phyloP scores from a whole-genome alignment of 1,140 invertebrate genomes.

The Drosophila insularis region DNA sequence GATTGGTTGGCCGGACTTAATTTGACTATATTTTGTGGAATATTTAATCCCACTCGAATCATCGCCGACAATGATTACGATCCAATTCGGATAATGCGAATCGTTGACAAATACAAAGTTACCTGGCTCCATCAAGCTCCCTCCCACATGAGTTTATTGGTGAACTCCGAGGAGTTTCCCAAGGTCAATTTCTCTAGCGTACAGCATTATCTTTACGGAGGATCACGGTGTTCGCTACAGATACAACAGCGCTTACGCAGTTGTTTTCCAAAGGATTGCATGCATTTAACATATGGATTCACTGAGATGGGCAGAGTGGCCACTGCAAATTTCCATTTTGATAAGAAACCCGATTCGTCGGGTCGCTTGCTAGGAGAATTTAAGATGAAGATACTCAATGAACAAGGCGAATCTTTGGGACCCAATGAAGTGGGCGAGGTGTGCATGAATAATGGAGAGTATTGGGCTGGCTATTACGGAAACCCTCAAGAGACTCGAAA shows the following conservation, averaged over 20 bases:
- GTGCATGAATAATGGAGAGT: slow-evolving; percentile 80
- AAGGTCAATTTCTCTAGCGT: slow-evolving; percentile 7
- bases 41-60: slow-evolving; percentile 21
- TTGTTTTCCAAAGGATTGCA: background rate
- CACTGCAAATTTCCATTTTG: slow-evolving; percentile 9
- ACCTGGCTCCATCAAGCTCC: slow-evolving; percentile 12
- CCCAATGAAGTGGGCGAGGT: slow-evolving; percentile 86
- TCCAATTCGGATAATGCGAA: background rate
- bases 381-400: slow-evolving; percentile 71
- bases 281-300: slow-evolving; percentile 17
- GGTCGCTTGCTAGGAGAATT: slow-evolving; percentile 44
- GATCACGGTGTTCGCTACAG: slow-evolving; percentile 6
- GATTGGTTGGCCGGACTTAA: slow-evolving; percentile 31
- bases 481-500: slow-evolving; percentile 28
- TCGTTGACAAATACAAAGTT: slow-evolving; percentile 16
- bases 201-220: background rate
- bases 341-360: slow-evolving; percentile 27
- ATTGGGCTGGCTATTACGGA: slow-evolving; percentile 49
- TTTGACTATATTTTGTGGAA: background rate
- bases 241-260: background rate
- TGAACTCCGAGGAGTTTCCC: background rate
- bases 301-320: slow-evolving; percentile 12
- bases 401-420: slow-evolving; percentile 84
- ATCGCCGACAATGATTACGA: slow-evolving; percentile 13
- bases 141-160: background rate